Conservation (phyloP, 2,888 invertebrate genomes). For the Deilephila porcellus region DNA sequence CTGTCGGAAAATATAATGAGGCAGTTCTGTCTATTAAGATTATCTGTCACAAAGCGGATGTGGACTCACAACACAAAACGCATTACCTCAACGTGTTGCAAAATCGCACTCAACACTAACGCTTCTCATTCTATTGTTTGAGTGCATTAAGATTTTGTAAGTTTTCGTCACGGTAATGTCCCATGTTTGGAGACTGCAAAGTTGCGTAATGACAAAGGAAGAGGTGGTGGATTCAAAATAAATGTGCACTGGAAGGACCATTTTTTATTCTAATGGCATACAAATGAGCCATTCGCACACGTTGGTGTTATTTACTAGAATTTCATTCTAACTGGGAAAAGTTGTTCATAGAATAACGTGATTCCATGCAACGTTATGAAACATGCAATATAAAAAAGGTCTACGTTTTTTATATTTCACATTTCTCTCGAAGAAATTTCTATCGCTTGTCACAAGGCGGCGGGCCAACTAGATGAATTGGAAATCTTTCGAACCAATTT, state of each 20-base stretch:
- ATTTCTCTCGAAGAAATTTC: constrained; percentile 21
- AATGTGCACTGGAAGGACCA: not conserved
- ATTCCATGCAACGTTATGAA: not conserved
- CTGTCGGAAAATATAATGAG: constrained; percentile 28
- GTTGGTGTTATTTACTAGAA: too few species aligned
- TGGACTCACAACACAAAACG: constrained; percentile 42
- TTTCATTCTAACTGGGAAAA: not conserved
- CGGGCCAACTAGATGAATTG: constrained; percentile 1
- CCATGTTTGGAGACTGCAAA: constrained; percentile 55
- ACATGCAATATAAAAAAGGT: not conserved
- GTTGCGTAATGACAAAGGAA: constrained; percentile 24
- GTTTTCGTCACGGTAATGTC: constrained; percentile 62
- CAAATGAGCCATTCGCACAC: too few species aligned
- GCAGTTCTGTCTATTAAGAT: constrained; percentile 42
- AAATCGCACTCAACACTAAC: constrained; percentile 62
- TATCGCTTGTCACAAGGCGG: constrained; percentile 5
- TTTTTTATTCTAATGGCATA: too few species aligned
- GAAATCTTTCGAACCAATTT: constrained; percentile 19
- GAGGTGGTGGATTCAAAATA: not conserved
- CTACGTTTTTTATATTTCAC: too few species aligned
- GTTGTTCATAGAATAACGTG: not conserved
- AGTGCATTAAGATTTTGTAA: constrained; percentile 67
- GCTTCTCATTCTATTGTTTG: constrained; percentile 72
- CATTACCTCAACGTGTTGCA: constrained; percentile 52
- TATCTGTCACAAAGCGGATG: constrained; percentile 55